Percentiles rank a stretch among this genome's conserved stretches.
Evolutionary conservation across 2,888 invertebrate species (phyloP).

Genomic region (Dicycla oo): DNA sequence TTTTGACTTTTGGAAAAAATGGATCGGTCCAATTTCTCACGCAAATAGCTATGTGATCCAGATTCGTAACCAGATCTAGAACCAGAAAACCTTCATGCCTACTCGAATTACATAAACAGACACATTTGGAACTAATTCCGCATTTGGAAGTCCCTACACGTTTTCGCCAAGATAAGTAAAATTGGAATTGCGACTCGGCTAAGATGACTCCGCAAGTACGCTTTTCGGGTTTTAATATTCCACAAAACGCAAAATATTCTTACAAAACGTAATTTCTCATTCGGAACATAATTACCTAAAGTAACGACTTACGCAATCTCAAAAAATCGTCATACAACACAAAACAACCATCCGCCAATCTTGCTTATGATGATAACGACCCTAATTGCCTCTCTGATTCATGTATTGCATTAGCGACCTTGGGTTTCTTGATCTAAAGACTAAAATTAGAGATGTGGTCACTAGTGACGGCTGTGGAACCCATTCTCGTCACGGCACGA

Average conservation of each 20-base stretch:
- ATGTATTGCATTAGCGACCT: slow-evolving; percentile 48
- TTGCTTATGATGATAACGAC: slow-evolving; percentile 64
- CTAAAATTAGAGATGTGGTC: slow-evolving; percentile 51
- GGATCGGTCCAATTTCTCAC: neutral
- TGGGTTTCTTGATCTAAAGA: slow-evolving; percentile 38
- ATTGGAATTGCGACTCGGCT: slow-evolving; percentile 19
- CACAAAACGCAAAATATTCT: slow-evolving; percentile 23
- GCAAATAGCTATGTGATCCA: neutral
- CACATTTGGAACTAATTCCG: neutral
- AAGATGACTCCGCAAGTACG: slow-evolving; percentile 7
- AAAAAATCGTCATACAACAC: slow-evolving; percentile 49
- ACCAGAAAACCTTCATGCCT: neutral
- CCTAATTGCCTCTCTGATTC: slow-evolving; percentile 58
- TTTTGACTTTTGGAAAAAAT: neutral
- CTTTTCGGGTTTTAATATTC: slow-evolving; percentile 12
- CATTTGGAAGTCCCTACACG: slow-evolving; percentile 19
- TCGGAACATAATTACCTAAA: slow-evolving; percentile 42
- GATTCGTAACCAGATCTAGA: neutral
- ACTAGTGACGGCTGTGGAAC: slow-evolving; percentile 65
- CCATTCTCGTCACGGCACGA: slow-evolving; percentile 65
- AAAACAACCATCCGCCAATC: slow-evolving; percentile 54
- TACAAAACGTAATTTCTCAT: slow-evolving; percentile 35
- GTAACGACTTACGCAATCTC: slow-evolving; percentile 40
- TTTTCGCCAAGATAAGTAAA: slow-evolving; percentile 14
- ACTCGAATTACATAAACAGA: slow-evolving; percentile 4